phyloP scores from a whole-genome alignment of 2,888 invertebrate genomes.

The Philopedon plagiatum region DNA sequence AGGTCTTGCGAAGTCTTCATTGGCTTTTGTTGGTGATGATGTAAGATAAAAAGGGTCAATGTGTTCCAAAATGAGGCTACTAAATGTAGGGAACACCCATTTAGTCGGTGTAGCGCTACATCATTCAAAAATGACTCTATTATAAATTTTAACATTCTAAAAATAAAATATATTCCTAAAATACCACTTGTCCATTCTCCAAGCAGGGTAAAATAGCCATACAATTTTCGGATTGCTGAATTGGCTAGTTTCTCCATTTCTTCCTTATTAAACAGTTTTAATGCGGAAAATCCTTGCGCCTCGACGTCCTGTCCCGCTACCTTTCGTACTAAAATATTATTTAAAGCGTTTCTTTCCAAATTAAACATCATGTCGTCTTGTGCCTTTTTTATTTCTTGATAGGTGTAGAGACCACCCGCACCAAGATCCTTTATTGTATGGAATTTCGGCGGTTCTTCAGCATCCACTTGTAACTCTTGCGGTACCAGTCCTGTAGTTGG shows the following conservation, averaged over 20 bases:
- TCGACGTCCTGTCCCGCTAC: not conserved
- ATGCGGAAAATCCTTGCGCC: not conserved
- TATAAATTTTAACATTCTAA: not conserved
- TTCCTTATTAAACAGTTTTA: too few relatives aligned
- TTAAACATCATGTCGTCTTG: not conserved
- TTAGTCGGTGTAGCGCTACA: not conserved
- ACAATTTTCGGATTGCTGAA: not conserved
- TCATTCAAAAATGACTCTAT: not conserved
- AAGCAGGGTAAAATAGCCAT: not conserved
- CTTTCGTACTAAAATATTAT: not conserved
- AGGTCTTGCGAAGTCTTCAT: too few relatives aligned
- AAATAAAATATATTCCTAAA: not conserved
- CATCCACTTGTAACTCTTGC: not conserved
- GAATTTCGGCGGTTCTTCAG: not conserved
- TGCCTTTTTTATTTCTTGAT: not conserved
- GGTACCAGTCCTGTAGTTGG: constrained; percentile 1
- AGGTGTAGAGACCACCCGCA: constrained; percentile 2
- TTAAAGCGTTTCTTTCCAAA: not conserved
- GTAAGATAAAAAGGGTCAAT: not conserved
- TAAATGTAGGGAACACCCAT: not conserved
- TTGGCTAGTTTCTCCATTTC: not conserved
- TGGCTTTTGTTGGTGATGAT: not conserved
- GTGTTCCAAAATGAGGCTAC: constrained; percentile 1
- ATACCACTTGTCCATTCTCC: not conserved
- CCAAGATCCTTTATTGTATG: constrained; percentile 3